phyloP scores from a whole-genome alignment of 1,140 invertebrate genomes.

The Drosophila malerkotliana region DNA sequence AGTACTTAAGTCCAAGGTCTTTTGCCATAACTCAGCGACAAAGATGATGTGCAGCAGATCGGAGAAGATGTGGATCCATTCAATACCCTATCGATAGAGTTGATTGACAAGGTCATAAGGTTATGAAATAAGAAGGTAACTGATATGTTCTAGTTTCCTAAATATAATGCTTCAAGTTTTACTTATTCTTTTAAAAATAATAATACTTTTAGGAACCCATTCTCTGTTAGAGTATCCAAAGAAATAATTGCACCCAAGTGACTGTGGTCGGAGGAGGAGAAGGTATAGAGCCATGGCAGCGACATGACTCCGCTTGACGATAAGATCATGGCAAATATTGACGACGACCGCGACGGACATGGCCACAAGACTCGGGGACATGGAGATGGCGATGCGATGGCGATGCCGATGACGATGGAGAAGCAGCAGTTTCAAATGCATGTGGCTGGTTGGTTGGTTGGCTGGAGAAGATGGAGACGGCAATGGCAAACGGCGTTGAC shows the following conservation, averaged over 20 bases:
- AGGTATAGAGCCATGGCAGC: constrained; percentile 62
- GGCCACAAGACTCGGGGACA: constrained; percentile 44
- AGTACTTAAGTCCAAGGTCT: constrained; percentile 74
- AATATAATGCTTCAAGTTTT: too few species aligned
- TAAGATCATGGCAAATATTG: constrained; percentile 82
- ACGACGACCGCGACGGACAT: constrained; percentile 63
- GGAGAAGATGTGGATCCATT: neutral
- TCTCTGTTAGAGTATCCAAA: constrained; percentile 52
- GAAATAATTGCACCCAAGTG: constrained; percentile 80
- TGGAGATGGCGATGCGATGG: constrained; percentile 22
- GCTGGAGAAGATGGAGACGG: constrained; percentile 32
- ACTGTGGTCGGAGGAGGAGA: constrained; percentile 7
- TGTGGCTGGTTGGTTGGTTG: constrained; percentile 2
- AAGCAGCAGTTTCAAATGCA: constrained; percentile 6
- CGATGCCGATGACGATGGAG: constrained; percentile 24
- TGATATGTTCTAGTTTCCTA: too few species aligned
- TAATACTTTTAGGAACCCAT: neutral
- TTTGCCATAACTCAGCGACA: constrained; percentile 71
- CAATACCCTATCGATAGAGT: constrained; percentile 7
- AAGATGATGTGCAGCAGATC: constrained; percentile 50
- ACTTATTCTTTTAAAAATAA: neutral
- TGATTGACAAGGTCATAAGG: neutral
- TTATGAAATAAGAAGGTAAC: neutral
- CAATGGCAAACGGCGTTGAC: constrained; percentile 62
- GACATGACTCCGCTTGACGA: constrained; percentile 77